Evolutionary conservation across 2,113 vertebrate species (phyloP), one percentile per base, ranked within the genome.

Genomic region (Bubo bubo): DNA sequence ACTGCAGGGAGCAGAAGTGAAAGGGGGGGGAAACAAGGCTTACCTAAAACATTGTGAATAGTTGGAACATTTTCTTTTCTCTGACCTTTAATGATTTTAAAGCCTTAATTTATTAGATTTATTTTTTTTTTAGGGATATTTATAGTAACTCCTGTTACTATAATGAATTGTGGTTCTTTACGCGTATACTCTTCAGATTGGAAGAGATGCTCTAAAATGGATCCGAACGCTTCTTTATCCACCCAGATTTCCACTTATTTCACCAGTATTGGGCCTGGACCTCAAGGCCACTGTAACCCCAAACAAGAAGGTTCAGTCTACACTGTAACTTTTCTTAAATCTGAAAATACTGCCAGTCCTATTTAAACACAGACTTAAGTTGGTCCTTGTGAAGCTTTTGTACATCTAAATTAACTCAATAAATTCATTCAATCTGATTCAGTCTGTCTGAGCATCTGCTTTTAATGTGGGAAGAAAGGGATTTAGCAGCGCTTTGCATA

Each of bases 1-100:
- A 97, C 95, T 95, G 53, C 87, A 95, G 92, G 85, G 89, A 96
- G 79, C 50, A 41, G 55, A 66, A 96, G 92, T 94, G 90, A 91
- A 96, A 95, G 94, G 79, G 43, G 58, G 90, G 91, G 66, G 35
- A 88, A 96, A 85, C 85, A 93, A 91, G 59, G 80, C 50, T 97
- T 96, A 96, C 92, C 93, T 94, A 95, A 94, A 97, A 92, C 73
- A 35, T 52, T 1, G 0, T 72, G 20, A 72, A 62, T 15, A 14
- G 53, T 45, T 2, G 2, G 56, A 95, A 47, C 23, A 14, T 80
- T 88, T 96, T 81, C 7, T 70, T 55, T 60, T 58, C n/a, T 91
- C 35, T 52, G 30, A 67, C 47, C 81, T 86, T 34, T 41, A 79
- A 71, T 8, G 17, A 13, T 74, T 83, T 74, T 21, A 71, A 80